phyloP scores from a whole-genome alignment of 2,888 invertebrate species.

The Ennomos fuscantarius region DNA sequence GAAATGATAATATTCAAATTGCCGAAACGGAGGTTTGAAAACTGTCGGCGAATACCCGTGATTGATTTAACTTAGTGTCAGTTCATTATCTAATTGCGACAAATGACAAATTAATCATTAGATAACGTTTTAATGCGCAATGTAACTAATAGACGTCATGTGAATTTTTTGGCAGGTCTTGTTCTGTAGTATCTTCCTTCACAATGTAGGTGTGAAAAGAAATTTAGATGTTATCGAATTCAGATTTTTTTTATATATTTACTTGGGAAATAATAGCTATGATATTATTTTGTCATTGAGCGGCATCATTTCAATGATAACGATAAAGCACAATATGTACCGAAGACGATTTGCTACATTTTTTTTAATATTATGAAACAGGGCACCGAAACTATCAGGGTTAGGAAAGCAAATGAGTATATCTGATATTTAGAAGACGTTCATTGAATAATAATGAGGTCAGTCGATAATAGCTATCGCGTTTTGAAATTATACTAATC shows the following conservation, averaged over 20 bases:
- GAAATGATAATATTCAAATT: constrained; percentile 43
- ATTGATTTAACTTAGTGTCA: constrained; percentile 2
- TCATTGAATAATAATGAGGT: constrained; percentile 39
- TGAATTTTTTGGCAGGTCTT: constrained; percentile 25
- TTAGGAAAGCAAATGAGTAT: constrained; percentile 18
- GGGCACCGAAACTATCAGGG: constrained; percentile 30
- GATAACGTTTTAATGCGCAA: constrained; percentile 18
- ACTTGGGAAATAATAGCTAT: background rate
- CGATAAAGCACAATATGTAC: background rate
- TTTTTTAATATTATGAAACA: constrained; percentile 38
- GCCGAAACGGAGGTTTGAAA: constrained; percentile 17
- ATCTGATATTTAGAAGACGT: constrained; percentile 14
- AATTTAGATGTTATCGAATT: constrained; percentile 22
- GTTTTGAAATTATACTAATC: constrained; percentile 16
- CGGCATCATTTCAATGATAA: background rate
- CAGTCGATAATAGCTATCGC: constrained; percentile 39
- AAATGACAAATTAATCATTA: constrained; percentile 13
- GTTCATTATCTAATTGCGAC: constrained; percentile 2
- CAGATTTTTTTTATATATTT: constrained; percentile 13
- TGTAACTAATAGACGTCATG: constrained; percentile 25
- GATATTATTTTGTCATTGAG: constrained; percentile 5
- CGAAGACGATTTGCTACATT: constrained; percentile 4
- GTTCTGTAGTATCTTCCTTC: background rate
- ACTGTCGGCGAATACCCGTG: background rate
- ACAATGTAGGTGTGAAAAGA: constrained; percentile 20